A percentile compares a stretch with the other conserved stretches of the same genome.
Conservation (phyloP, 2,797 vertebrate genomes). For the Sparidentex hasta region DNA sequence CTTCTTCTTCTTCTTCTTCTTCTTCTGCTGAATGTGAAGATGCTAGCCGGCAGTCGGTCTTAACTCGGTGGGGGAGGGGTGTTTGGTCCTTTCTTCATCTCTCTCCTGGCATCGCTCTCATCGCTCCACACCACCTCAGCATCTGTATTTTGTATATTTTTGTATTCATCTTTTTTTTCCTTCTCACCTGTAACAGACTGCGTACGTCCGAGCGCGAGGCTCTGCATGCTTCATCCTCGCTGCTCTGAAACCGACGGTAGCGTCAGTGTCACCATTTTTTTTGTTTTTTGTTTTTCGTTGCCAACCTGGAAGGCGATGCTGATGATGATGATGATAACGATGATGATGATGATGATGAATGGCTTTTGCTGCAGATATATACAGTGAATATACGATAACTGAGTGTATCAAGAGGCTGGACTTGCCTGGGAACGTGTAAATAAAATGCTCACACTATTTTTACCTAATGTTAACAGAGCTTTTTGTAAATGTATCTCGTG, state of each 20-base stretch:
- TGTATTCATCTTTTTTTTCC: conserved; percentile 72
- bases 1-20: conserved; percentile 48
- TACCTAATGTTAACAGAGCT: conserved; percentile 82
- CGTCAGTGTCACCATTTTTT: conserved; percentile 61
- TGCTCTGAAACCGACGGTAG: conserved; percentile 48
- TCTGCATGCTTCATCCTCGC: conserved; percentile 77
- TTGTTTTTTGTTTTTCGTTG: conserved; percentile 58
- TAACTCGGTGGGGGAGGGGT: conserved; percentile 33
- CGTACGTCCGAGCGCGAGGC: conserved; percentile 57
- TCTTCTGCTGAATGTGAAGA: conserved; percentile 77
- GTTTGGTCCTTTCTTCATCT: conserved; percentile 38
- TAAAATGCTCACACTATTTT: conserved; percentile 86
- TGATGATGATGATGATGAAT: conserved; percentile 44
- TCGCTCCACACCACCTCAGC: conserved; percentile 56
- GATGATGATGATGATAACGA: conserved; percentile 38
- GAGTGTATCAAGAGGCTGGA: conserved; percentile 71
- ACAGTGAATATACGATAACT: conserved; percentile 63
- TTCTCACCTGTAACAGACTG: conserved; percentile 67
- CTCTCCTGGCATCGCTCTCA: conserved; percentile 26
- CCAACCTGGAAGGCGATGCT: conserved; percentile 54
- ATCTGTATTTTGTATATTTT: conserved; percentile 82
- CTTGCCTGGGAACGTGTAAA: conserved; percentile 75
- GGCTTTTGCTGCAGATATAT: conserved; percentile 67
- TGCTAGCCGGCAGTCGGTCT: conserved; percentile 61
- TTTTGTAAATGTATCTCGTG: conserved; percentile 92